Evolutionary conservation across 2,797 vertebrate genomes (phyloP).

Genomic region (Cetoscarus ocellatus): DNA sequence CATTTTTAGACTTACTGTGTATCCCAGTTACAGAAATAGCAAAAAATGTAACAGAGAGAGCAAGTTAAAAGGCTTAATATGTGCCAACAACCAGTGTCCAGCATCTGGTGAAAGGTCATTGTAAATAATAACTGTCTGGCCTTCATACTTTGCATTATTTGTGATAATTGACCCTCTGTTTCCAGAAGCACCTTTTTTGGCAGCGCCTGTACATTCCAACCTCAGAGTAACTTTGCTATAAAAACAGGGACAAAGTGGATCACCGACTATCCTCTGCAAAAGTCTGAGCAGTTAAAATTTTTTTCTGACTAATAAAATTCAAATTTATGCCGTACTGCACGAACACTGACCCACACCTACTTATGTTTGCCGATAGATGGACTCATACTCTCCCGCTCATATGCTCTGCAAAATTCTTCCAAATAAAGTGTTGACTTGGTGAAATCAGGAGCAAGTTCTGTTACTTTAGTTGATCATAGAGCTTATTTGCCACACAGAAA

Average conservation of each 20-base stretch:
- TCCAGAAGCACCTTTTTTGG: not conserved
- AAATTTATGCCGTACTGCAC: not conserved
- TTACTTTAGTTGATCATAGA: slow-evolving; percentile 19
- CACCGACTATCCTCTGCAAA: not conserved
- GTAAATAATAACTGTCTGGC: no score
- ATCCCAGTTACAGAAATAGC: no score
- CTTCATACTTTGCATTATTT: no score
- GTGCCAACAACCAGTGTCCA: no score
- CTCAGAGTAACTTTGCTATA: not conserved
- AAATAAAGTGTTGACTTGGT: not conserved
- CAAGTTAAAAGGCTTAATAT: no score
- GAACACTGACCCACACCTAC: slow-evolving; percentile 2
- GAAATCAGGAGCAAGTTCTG: not conserved
- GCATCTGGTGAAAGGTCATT: no score
- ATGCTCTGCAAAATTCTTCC: not conserved
- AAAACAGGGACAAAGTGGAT: not conserved
- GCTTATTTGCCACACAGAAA: slow-evolving; percentile 40
- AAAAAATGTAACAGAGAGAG: no score
- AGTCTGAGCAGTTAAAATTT: not conserved
- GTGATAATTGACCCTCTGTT: no score
- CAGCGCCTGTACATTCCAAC: not conserved
- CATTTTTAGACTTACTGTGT: no score
- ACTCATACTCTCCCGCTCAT: not conserved
- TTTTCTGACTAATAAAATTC: not conserved
- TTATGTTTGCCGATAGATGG: not conserved